Base-by-base conservation (phyloP, 1,140 invertebrate genomes). In the Pygmarrhopalites habei region DNA sequence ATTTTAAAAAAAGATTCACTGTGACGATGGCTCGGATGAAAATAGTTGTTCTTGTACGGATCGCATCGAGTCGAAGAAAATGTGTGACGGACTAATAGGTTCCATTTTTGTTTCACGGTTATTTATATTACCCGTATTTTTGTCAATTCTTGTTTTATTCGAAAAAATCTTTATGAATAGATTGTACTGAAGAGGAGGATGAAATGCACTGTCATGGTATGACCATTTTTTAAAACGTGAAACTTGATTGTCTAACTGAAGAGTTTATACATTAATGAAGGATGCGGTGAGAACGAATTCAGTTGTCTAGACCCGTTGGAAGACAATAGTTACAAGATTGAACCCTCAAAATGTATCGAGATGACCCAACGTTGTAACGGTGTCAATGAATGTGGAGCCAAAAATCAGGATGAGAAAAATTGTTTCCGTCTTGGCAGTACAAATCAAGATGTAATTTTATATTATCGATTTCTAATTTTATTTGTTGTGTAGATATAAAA, bases 11-110 rank as follows among this genome's bases (percentile, higher is more conserved):
- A n/a, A 78, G 2, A 82, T 87, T 0, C 81, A 95, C 71, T 95
- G 91, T 74, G 70, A 75, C 15, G 90, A 94, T 74, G 84, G 82
- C 4, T 89, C 86, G 66, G 91, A 95, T 73, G 91, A 95, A 77
- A 75, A 76, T 0, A 78, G 78, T 47, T 93, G 90, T 71, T 80
- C 82, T 2, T 91, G 88, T 69, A 82, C 77, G 60, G 74, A 82
- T 25, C 80, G 87, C 28, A 78, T 91, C 19, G 77, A 79, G 17
- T 77, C 77, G 62, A 74, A 80, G 5, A 80, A 83, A 65, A 66
- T 85, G 0, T 95, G 92, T 74, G 91, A 95, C 76, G n/a, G n/a
- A n/a, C n/a, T n/a, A n/a, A n/a, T n/a, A n/a, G n/a, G n/a, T n/a
- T n/a, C n/a, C n/a, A n/a, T n/a, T n/a, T n/a, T n/a, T n/a, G n/a